phyloP scores from a whole-genome alignment of 2,797 vertebrate species.

The Hydrophis major region DNA sequence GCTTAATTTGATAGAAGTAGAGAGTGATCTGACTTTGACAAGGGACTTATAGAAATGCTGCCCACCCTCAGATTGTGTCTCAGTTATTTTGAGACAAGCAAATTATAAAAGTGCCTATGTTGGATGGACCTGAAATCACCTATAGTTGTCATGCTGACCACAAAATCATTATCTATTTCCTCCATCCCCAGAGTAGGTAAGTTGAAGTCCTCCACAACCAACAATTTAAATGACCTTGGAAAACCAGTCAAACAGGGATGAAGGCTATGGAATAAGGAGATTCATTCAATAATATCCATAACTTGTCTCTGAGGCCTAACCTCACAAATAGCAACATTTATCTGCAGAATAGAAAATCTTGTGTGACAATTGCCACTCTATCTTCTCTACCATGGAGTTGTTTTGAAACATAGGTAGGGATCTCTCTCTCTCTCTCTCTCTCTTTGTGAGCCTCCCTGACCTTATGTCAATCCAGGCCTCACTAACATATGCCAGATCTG shows the following conservation, averaged over 20 bases:
- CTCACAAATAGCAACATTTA: not conserved
- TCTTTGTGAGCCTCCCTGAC: not conserved
- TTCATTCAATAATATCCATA: not conserved
- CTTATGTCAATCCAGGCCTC: not conserved
- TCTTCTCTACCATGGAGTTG: not conserved
- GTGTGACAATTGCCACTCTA: not conserved
- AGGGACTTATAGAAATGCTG: too few species aligned
- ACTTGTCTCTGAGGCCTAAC: not conserved
- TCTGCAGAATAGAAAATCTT: not conserved
- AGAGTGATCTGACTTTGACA: too few species aligned
- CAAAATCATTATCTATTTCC: not conserved
- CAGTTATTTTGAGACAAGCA: not conserved
- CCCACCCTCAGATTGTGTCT: not conserved
- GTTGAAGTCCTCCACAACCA: not conserved
- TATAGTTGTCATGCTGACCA: not conserved
- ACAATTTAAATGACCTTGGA: not conserved
- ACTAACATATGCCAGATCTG: not conserved
- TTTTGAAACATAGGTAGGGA: not conserved
- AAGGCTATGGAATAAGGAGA: not conserved
- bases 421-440: too few species aligned
- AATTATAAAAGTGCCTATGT: not conserved
- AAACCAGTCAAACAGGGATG: not conserved
- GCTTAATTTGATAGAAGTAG: too few species aligned
- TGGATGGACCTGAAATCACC: not conserved
- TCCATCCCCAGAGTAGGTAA: not conserved